These are phyloP conservation scores for Mus musculus DNA, from an alignment of 2,113 vertebrate species.

Conservation along the genomic window GRCm39 chr2:79470501-79471000, in stretches of 20 bases:
- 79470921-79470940: constrained; percentile 38
- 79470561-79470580: constrained; percentile 19
- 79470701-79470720: background rate
- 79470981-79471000: constrained; percentile 2
- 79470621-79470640: background rate
- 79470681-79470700: background rate
- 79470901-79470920: constrained; percentile 55
- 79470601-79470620: background rate
- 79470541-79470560: constrained; percentile 93
- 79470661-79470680: background rate
- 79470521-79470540: constrained; percentile 99
- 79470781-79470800: constrained; percentile 32
- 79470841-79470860: constrained; percentile 67
- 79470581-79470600: constrained; percentile 16
- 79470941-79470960: constrained; percentile 60
- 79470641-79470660: constrained; percentile 60
- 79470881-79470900: constrained; percentile 45
- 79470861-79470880: constrained; percentile 64
- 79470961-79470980: constrained; percentile 1
- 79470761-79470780: constrained; percentile 29
- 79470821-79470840: constrained; percentile 72
- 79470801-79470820: constrained; percentile 59
- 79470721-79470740: constrained; percentile 20
- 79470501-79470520: constrained; percentile 99
- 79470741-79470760: constrained; percentile 48